Evolutionary conservation across 2,888 invertebrate species (phyloP), one percentile per base, ranked within the genome.

Genomic region (Agrotis clavis): DNA sequence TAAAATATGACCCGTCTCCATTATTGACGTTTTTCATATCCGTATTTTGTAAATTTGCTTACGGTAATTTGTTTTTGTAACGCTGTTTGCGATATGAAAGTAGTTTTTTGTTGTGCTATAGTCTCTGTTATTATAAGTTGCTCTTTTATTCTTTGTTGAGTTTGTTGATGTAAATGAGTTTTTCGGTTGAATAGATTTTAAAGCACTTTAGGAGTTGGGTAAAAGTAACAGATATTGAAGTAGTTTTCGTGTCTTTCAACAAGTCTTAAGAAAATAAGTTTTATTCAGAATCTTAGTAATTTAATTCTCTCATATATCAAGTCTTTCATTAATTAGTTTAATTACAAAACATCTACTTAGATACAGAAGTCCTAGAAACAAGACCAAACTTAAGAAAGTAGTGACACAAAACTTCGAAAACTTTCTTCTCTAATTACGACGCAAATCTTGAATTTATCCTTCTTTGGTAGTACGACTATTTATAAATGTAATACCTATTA

Each of bases 11-110:
- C 78, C 78, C 57, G 74, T 68, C 63, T 75, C 56, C 64, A 35
- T 48, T 81, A 86, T 81, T 85, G 78, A 79, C 79, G 65, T 76
- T 79, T 87, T 85, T 75, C 80, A 84, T 85, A 80, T 82, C 82
- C 77, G 76, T 74, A 61, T 71, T 69, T 67, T 62, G 76, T 78
- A 83, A 83, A 80, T 83, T 67, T 80, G 74, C 70, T 68, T 54
- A 68, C 60, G 47, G 72, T 83, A 71, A 80, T 80, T 70, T 25
- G 57, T 45, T 79, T 81, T 83, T 80, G 41, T 74, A 56, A 74
- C 68, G 14, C n/a, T 73, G 71, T 76, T 80, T 72, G 59, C 50
- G 25, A 74, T 19, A 57, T 57, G 71, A 63, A 60, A 64, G 56
- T 77, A 67, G 77, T 82, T 71, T 60, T 81, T 62, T 47, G 48